phyloP scores from a whole-genome alignment of 1,140 invertebrate species.

The Drosophila ambigua region DNA sequence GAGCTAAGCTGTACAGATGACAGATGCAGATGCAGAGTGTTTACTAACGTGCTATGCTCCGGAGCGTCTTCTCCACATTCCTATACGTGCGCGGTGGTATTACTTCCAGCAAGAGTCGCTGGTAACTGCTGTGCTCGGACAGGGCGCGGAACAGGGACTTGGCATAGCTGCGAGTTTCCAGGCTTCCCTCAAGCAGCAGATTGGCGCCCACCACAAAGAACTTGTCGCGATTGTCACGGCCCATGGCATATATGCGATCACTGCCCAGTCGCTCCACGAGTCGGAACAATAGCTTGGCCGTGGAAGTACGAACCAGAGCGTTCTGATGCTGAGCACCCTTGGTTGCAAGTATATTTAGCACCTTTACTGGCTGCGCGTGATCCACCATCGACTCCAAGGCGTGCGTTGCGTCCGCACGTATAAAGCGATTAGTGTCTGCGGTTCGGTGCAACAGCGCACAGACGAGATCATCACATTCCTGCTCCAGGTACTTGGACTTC shows the following conservation, averaged over 20 bases:
- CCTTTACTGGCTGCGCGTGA: conserved; percentile 86
- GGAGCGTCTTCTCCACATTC: conserved; percentile 88
- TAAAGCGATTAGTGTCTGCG: conserved; percentile 96
- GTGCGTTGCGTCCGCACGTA: conserved; percentile 93
- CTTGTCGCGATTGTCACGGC: conserved; percentile 91
- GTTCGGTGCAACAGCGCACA: conserved; percentile 92
- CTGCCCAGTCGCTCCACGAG: conserved; percentile 90
- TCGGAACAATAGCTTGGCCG: conserved; percentile 90
- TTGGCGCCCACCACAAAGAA: conserved; percentile 92
- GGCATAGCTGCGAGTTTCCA: conserved; percentile 91
- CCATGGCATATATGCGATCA: conserved; percentile 89
- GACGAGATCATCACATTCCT: conserved; percentile 94
- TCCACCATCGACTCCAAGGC: conserved; percentile 92
- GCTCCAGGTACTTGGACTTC: conserved; percentile 89
- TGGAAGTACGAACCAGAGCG: conserved; percentile 91
- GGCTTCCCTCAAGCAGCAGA: conserved; percentile 92
- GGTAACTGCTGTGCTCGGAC: conserved; percentile 87
- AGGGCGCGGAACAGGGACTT: conserved; percentile 87
- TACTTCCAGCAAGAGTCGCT: conserved; percentile 87
- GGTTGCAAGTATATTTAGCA: conserved; percentile 84
- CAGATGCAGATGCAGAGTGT: background rate
- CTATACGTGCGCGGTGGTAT: conserved; percentile 87
- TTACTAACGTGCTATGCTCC: conserved; percentile 61
- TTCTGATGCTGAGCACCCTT: conserved; percentile 92
- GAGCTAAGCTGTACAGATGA: conserved; percentile 19